phyloP scores from a whole-genome alignment of 2,888 invertebrate species.

The Andricus quercusramuli region DNA sequence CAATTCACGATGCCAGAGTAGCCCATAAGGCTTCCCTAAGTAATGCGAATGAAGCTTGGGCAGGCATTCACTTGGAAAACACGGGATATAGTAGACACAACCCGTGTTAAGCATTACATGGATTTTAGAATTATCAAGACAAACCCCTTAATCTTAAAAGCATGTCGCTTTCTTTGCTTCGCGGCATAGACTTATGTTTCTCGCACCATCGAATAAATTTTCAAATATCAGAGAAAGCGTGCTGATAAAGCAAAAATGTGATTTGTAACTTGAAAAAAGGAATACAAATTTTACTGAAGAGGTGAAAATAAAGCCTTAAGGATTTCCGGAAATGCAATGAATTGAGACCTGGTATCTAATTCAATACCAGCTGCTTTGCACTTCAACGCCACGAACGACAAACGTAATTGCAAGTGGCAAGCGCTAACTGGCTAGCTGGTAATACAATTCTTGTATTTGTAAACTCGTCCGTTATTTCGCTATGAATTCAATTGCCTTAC shows the following conservation, averaged over 20 bases:
- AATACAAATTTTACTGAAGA: not conserved
- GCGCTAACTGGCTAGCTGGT: not conserved
- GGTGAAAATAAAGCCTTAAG: not conserved
- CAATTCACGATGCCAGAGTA: not conserved
- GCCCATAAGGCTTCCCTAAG: not conserved
- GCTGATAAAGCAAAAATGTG: not conserved
- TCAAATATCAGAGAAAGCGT: not conserved
- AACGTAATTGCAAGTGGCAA: not conserved
- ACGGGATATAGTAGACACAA: not conserved
- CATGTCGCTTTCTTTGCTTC: not conserved
- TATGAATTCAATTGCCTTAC: not conserved
- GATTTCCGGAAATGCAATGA: not conserved
- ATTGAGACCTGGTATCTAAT: not conserved
- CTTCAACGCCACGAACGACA: not conserved
- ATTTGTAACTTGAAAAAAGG: not conserved
- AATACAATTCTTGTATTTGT: not conserved
- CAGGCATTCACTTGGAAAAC: not conserved
- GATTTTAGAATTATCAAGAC: not conserved
- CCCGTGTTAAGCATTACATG: not conserved
- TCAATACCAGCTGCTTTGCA: not conserved
- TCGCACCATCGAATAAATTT: not conserved
- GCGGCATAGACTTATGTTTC: not conserved
- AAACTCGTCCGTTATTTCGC: not conserved
- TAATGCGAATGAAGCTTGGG: not conserved
- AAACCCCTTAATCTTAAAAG: not conserved